Evolutionary conservation across 2,888 invertebrate genomes (phyloP), one percentile per base, ranked within the genome.

Genomic region (Apamea sordens): DNA sequence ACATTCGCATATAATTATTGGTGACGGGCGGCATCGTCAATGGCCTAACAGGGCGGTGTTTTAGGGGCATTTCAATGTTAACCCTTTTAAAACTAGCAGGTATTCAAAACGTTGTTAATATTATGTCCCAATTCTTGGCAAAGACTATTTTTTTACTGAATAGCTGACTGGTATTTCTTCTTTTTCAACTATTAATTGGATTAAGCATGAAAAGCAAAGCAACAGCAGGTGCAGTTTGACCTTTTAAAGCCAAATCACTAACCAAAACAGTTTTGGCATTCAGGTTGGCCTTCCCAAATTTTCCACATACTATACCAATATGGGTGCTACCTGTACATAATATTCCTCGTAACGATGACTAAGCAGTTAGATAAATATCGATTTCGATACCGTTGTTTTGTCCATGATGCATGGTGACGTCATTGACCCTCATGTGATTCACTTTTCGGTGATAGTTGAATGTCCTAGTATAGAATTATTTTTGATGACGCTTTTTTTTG

Each of bases 281-380:
- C 13, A 41, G n/a, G 21, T 47, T n/a, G 61, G 15, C 61, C 80
- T 84, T 61, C 41, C 63, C 59, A 80, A 68, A 41, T 72, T 71
- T 84, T 77, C 80, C 71, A 76, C 64, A 76, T 63, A 18, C 36
- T 24, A 44, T 61, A 71, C 59, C 28, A 72, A 77, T 68, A n/a
- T 76, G 70, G 70, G 68, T 65, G 77, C 68, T 75, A 73, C 67
- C 74, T 63, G 71, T 44, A 15, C 63, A 76, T 47, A 56, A 74
- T 82, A 78, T 84, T 85, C 61, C 47, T n/a, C 69, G 82, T 88
- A 82, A 82, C 71, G 87, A 77, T 87, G 87, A 88, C 86, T 88
- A 85, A 85, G 77, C 86, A 53, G 56, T 80, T 88, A 76, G 69
- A 82, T 79, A 79, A 78, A 82, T 59, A 87, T 87, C 80, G 81